Base-by-base conservation (phyloP, 2,113 vertebrate genomes). In the Hiodon alosoides region DNA sequence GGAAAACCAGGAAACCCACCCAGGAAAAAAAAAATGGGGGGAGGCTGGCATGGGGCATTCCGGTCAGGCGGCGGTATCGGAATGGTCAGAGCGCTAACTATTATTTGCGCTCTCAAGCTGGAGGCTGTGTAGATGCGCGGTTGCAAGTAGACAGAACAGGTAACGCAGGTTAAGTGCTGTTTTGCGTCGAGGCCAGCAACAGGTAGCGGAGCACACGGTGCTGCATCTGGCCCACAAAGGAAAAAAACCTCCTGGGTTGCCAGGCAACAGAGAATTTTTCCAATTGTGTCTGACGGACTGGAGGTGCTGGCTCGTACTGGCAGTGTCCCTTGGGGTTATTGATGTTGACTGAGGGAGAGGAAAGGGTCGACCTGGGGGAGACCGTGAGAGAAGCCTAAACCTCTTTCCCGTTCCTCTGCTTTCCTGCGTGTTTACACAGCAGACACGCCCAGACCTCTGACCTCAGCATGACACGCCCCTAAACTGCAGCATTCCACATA, bases 21-120 rank as follows among this genome's bases (percentile, higher is more conserved):
- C 13, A 47, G 2, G 1, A 3, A 47, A 47, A 8, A 59, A 66
- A 46, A 47, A 4, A 10, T 4, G 31, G 7, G 31, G 31, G 64
- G 14, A 46, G 14, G 16, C 17, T 47, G 3, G 59, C n/a, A 4
- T 4, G 13, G 4, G 4, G n/a, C 13, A 46, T 67, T n/a, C 3
- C 8, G 4, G 64, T 46, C 5, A 46, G 31, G 65, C 31, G 48
- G 65, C 17, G 13, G 31, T 67, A n/a, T 67, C 31, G 65, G 65
- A 67, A 67, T 67, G 65, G 65, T 67, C 65, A 5, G 7, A 11
- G 65, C 17, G 48, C 7, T 8, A 0, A 48, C 17, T 67, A 9
- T 67, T 58, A 67, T 75, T 16, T 64, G 65, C 17, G 61, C 31
- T 57, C 65, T 60, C 50, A 16, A 64, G 10, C 65, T 65, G 67